Evolutionary conservation across 2,888 invertebrate genomes (phyloP), one percentile per base, ranked within the genome.

Genomic region (Deilephila porcellus): DNA sequence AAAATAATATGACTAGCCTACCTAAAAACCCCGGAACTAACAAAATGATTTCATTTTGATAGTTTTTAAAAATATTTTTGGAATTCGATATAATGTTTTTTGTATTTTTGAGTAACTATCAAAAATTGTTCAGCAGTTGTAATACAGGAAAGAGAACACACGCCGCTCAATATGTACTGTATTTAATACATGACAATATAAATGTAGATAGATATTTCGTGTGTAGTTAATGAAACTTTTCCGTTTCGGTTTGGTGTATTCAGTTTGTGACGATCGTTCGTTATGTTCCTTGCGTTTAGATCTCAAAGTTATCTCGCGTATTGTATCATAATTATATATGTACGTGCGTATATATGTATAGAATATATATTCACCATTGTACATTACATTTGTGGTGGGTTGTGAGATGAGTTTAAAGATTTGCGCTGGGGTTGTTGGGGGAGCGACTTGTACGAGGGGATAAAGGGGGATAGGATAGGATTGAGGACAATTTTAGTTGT

Each of bases 271-370:
- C 79, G 79, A 80, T 84, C 79, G 79, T 83, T 84, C 82, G 76
- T 83, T 90, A 86, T 86, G 90, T 92, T 92, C 91, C 91, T 92
- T 80, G 84, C 81, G 83, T 89, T 85, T 89, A 91, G 92, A 93
- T 93, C 93, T 92, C 93, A 92, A 85, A 45, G 72, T 72, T 72
- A 70, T 72, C 67, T 74, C 74, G 53, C 73, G 32, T 60, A 73
- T 53, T 60, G 71, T 62, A 60, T 73, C 34, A 67, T 67, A 67
- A 67, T 67, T 67, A 67, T 67, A 52, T 72, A 71, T 29, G 63
- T 67, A 37, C 70, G 62, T 62, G 70, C 62, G 73, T 72, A 72
- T 72, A 72, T 67, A 72, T 72, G 80, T 72, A 72, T 56, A 56
- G 20, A 64, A 67, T 72, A 59, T 64, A 56, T 29, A 29, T 62